phyloP scores from a whole-genome alignment of 1,140 invertebrate genomes.

The Gerris buenoi region DNA sequence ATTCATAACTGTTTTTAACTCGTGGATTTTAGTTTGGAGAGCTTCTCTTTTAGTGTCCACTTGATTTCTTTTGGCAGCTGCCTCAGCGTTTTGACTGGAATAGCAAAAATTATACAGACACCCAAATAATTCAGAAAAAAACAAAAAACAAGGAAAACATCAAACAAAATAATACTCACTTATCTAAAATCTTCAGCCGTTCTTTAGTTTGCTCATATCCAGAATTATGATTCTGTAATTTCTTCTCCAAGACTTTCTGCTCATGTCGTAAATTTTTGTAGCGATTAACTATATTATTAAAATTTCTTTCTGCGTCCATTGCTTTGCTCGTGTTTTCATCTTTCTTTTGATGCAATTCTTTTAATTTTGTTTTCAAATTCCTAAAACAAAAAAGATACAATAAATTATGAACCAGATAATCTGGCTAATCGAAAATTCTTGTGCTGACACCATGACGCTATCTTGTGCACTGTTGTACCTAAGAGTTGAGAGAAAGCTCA shows the following conservation, averaged over 20 bases:
- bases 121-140: background rate
- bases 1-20: conserved; percentile 11
- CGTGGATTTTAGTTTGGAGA: conserved; percentile 4
- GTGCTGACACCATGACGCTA: too few species aligned
- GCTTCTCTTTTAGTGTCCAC: background rate
- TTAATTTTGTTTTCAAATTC: too few species aligned
- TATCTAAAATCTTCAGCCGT: background rate
- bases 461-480: too few species aligned
- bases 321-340: background rate
- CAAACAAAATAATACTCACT: background rate
- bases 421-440: too few species aligned
- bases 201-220: background rate
- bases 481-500: too few species aligned
- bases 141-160: background rate
- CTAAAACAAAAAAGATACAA: too few species aligned
- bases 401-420: too few species aligned
- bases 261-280: background rate
- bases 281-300: background rate
- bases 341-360: background rate
- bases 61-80: conserved; percentile 5
- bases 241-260: background rate
- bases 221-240: background rate
- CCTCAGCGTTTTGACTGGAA: conserved; percentile 8
- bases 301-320: background rate
- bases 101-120: background rate